Conservation (phyloP, 2,888 invertebrate species). For the Caenorhabditis zanzibari region DNA sequence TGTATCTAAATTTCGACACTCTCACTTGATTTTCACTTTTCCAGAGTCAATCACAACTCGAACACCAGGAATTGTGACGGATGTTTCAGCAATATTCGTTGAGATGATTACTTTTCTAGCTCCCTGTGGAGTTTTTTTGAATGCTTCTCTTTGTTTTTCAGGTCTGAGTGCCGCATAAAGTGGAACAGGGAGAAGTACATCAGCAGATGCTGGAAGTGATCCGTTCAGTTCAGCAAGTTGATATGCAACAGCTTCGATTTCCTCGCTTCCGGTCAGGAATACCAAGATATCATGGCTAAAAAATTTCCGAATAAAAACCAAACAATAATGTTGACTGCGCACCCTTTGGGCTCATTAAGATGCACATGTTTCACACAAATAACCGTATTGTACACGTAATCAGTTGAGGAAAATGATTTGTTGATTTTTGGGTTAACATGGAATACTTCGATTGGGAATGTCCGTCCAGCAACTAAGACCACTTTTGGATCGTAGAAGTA, state of each 20-base stretch:
- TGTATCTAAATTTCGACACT: background rate
- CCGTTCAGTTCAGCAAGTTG: slow-evolving; percentile 90
- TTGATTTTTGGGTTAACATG: slow-evolving; percentile 69
- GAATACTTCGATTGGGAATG: slow-evolving; percentile 87
- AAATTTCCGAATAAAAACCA: background rate
- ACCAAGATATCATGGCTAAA: slow-evolving; percentile 82
- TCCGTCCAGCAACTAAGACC: slow-evolving; percentile 93
- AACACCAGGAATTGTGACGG: slow-evolving; percentile 95
- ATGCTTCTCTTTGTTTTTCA: slow-evolving; percentile 66
- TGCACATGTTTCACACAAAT: slow-evolving; percentile 85
- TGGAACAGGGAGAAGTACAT: slow-evolving; percentile 69
- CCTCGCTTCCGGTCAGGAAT: slow-evolving; percentile 93
- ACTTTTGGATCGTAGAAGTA: slow-evolving; percentile 93
- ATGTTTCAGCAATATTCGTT: slow-evolving; percentile 98
- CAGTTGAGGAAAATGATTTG: slow-evolving; percentile 70
- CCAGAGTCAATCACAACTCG: slow-evolving; percentile 87
- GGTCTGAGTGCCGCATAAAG: slow-evolving; percentile 73
- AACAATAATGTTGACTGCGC: no score
- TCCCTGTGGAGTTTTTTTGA: slow-evolving; percentile 63
- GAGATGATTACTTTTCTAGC: slow-evolving; percentile 91
- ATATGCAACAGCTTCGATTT: slow-evolving; percentile 88
- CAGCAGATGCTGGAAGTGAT: slow-evolving; percentile 86
- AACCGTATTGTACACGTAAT: slow-evolving; percentile 84
- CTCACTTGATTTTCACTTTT: slow-evolving; percentile 82
- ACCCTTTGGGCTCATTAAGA: slow-evolving; percentile 83